A percentile compares a stretch with the other conserved stretches of the same genome.
These are phyloP conservation scores for Wasmannia auropunctata DNA, from an alignment of 1,140 invertebrate genomes.

Conservation along the genomic window DNA sequence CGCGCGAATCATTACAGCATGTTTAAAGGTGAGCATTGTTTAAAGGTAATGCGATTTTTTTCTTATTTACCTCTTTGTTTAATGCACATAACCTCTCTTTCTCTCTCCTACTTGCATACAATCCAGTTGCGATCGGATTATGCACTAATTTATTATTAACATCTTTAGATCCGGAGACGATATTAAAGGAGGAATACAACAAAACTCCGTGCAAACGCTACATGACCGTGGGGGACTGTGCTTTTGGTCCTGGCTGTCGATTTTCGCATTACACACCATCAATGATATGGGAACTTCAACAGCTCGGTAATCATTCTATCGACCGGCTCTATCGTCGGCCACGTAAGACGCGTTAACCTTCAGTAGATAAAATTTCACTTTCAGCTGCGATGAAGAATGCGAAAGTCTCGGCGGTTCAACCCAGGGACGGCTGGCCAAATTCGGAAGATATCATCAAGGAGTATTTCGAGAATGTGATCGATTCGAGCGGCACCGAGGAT, in stretches of 20 bases:
- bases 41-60: neutral
- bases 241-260: slow-evolving; percentile 87
- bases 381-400: slow-evolving; percentile 73
- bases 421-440: slow-evolving; percentile 64
- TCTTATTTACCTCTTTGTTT: neutral
- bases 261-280: slow-evolving; percentile 88
- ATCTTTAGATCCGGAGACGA: slow-evolving; percentile 87
- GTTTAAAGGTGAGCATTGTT: slow-evolving; percentile 87
- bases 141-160: slow-evolving; percentile 56
- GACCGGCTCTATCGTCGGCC: neutral
- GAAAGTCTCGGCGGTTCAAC: neutral
- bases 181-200: slow-evolving; percentile 86
- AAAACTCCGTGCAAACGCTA: slow-evolving; percentile 88
- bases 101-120: neutral
- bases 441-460: slow-evolving; percentile 74
- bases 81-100: slow-evolving; percentile 47
- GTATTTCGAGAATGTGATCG: slow-evolving; percentile 73
- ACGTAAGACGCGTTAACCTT: neutral
- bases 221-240: slow-evolving; percentile 85
- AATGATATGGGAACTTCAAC: slow-evolving; percentile 86
- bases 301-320: slow-evolving; percentile 83
- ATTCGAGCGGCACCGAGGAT: slow-evolving; percentile 51
- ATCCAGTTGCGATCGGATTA: neutral
- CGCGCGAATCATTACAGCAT: slow-evolving; percentile 87
- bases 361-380: slow-evolving; percentile 48